These are phyloP conservation scores for Sceliomorpha sp. DNA, from an alignment of 2,888 invertebrate genomes.

Conservation along the genomic window DNA sequence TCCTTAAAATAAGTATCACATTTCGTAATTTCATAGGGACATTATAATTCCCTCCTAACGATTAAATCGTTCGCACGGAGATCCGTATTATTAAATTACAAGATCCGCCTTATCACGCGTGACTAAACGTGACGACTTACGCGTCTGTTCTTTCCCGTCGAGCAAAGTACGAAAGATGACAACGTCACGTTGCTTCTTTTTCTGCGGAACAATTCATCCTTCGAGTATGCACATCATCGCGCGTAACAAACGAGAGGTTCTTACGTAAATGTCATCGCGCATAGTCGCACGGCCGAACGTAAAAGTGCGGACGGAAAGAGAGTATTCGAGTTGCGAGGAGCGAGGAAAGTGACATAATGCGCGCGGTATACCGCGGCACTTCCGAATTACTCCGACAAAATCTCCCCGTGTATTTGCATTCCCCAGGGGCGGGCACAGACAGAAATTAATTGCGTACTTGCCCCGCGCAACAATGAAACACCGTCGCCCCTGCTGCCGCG, in stretches of 20 bases:
- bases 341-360: constrained; percentile 72
- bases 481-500: constrained; percentile 53
- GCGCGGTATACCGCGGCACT: constrained; percentile 74
- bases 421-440: constrained; percentile 67
- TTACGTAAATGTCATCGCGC: constrained; percentile 12
- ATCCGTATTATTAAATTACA: no score
- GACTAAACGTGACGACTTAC: no score
- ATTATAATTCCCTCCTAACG: no score
- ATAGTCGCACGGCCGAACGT: constrained; percentile 8
- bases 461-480: constrained; percentile 69
- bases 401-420: constrained; percentile 74
- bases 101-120: no score
- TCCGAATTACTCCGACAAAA: constrained; percentile 75
- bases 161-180: no score
- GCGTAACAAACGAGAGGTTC: constrained; percentile 1
- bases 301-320: constrained; percentile 58
- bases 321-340: constrained; percentile 45
- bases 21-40: no score
- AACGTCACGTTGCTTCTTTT: no score
- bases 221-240: no score
- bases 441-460: constrained; percentile 77
- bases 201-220: no score
- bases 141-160: no score
- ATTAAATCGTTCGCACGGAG: no score
- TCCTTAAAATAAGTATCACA: no score